These are phyloP conservation scores for Petrolisthes manimaculis DNA, from an alignment of 2,888 invertebrate species.

Conservation along the genomic window DNA sequence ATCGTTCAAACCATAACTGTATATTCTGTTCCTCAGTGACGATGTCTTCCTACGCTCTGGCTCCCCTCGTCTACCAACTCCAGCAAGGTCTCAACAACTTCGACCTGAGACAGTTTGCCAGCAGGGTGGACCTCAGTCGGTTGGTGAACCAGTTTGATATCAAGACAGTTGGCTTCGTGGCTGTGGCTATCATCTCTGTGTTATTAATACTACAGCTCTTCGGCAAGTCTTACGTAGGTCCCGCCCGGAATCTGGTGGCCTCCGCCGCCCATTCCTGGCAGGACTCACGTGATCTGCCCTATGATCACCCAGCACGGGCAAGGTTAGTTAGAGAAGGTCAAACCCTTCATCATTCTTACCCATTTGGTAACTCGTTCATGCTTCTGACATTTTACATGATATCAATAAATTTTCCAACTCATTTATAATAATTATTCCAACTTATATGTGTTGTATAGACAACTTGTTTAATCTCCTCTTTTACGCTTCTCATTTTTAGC, in stretches of 20 bases:
- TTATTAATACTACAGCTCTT: conserved; percentile 23
- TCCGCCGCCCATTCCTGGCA: conserved; percentile 40
- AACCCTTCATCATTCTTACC: no score
- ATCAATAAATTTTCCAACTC: no score
- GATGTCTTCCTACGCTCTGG: conserved; percentile 11
- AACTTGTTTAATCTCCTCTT: no score
- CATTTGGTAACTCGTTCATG: no score
- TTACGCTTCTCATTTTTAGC: not conserved
- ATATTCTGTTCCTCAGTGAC: not conserved
- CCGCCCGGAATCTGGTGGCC: conserved; percentile 21
- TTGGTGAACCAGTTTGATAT: conserved; percentile 22
- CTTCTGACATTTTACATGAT: no score
- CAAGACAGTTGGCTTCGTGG: conserved; percentile 28
- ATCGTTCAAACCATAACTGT: no score
- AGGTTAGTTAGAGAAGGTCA: conserved; percentile 12
- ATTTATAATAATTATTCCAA: no score
- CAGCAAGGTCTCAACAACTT: conserved; percentile 31
- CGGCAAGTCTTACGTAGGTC: conserved; percentile 18
- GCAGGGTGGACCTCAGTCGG: not conserved
- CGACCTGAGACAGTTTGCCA: conserved; percentile 23
- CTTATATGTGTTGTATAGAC: no score
- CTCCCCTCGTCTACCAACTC: conserved; percentile 29
- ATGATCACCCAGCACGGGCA: not conserved
- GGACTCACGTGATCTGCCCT: not conserved
- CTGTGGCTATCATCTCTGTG: conserved; percentile 13